Percentiles rank a stretch among this genome's conserved stretches.
phyloP scores from a whole-genome alignment of 2,113 vertebrate species.

The Zosterops lateralis region DNA sequence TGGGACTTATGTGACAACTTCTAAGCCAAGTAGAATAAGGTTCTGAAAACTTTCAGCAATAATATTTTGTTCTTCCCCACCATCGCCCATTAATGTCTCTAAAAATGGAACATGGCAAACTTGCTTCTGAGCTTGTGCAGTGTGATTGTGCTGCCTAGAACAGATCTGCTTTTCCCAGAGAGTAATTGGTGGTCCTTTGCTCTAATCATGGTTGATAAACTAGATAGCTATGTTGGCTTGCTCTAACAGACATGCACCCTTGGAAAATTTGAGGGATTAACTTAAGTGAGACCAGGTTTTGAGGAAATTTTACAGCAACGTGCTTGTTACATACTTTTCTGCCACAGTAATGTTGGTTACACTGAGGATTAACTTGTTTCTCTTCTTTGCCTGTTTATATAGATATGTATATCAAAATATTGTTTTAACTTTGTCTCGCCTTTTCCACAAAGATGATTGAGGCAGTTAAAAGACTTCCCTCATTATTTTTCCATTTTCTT shows the following conservation, averaged over 20 bases:
- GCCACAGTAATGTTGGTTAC: background rate
- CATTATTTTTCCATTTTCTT: background rate
- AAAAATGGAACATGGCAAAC: background rate
- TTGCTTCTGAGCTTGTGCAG: rapidly evolving
- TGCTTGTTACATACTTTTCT: background rate
- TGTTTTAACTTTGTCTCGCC: background rate
- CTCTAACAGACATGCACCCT: background rate
- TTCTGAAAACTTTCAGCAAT: background rate
- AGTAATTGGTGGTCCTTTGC: background rate
- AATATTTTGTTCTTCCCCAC: background rate
- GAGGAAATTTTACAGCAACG: background rate
- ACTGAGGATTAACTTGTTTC: background rate
- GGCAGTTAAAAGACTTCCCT: background rate
- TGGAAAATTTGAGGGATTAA: background rate
- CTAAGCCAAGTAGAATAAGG: background rate
- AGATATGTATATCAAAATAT: background rate
- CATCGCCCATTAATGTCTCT: background rate
- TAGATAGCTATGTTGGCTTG: background rate
- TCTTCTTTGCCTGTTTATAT: background rate
- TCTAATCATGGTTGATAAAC: background rate
- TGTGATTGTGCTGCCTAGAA: background rate
- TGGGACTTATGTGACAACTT: background rate
- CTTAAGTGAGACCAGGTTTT: background rate
- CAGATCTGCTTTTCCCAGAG: background rate
- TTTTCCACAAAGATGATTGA: background rate